These are phyloP conservation scores for Puntigrus tetrazona DNA, from an alignment of 2,113 vertebrate genomes.

Conservation along the genomic window DNA sequence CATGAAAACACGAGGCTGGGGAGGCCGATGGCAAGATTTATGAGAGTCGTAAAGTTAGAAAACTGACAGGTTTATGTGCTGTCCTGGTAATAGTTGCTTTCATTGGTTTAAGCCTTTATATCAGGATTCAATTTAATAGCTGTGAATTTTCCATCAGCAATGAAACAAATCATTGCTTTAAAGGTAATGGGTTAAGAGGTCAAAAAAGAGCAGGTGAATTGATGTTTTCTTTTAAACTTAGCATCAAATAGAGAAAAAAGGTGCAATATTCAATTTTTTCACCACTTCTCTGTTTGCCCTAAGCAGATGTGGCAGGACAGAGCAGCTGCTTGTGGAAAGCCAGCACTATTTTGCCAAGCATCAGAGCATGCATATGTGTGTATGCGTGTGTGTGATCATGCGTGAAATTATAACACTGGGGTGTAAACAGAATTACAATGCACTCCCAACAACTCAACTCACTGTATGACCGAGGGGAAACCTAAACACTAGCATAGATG, in stretches of 20 bases:
- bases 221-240: neutral
- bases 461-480: neutral
- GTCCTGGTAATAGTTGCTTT: constrained; percentile 3
- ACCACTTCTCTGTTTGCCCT: neutral
- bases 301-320: constrained; percentile 4
- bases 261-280: neutral
- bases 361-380: neutral
- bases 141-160: constrained; percentile 15
- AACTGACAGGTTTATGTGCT: neutral
- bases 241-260: neutral
- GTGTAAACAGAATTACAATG: constrained; percentile 40
- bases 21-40: constrained; percentile 6
- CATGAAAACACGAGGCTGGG: neutral
- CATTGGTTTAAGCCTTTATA: constrained; percentile 8
- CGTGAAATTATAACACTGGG: constrained; percentile 49
- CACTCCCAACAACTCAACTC: neutral
- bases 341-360: constrained; percentile 4
- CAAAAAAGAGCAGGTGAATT: neutral
- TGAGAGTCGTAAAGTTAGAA: neutral
- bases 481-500: neutral
- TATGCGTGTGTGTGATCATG: constrained; percentile 36
- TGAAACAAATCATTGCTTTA: neutral
- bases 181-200: neutral
- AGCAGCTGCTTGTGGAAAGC: constrained; percentile 25
- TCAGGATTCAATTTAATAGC: neutral